Conservation (phyloP, 1,140 invertebrate genomes). For the Nixonia krombeini region DNA sequence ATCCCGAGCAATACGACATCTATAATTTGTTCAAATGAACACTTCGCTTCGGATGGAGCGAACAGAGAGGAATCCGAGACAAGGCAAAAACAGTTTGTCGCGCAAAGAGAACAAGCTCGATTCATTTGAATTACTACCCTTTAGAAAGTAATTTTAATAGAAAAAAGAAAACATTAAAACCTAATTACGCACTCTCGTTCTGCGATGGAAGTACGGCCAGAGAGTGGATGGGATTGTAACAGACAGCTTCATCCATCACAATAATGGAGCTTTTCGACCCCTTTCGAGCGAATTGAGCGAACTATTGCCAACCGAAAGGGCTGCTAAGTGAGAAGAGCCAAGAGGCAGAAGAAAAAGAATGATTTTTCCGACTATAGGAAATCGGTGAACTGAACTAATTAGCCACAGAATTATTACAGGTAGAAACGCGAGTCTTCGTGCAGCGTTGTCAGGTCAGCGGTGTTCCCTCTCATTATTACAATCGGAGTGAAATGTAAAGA, state of each 20-base stretch:
- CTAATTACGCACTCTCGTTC: conserved; percentile 15
- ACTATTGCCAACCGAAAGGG: neutral
- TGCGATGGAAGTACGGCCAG: neutral
- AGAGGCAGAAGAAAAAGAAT: neutral
- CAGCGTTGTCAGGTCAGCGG: neutral
- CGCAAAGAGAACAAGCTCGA: neutral
- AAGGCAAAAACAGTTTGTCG: conserved; percentile 5
- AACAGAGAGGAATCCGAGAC: neutral
- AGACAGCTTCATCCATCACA: conserved; percentile 8
- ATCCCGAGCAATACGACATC: neutral
- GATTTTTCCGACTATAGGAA: conserved; percentile 5
- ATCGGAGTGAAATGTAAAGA: neutral
- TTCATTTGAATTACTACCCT: neutral
- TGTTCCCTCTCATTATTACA: neutral
- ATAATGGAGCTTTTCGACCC: conserved; percentile 14
- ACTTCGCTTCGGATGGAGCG: no score
- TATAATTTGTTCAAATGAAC: conserved; percentile 6
- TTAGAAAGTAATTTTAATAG: conserved; percentile 13
- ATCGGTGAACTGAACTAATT: conserved; percentile 7
- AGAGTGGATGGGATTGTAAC: conserved; percentile 11
- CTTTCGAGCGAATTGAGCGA: conserved; percentile 9
- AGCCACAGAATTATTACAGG: neutral
- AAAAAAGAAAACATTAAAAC: conserved; percentile 11
- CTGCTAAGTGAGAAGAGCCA: neutral
- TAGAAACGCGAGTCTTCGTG: neutral